Evolutionary conservation across 2,797 vertebrate genomes (phyloP), one percentile per base, ranked within the genome.

Genomic region (Gymnothorax reevesii): DNA sequence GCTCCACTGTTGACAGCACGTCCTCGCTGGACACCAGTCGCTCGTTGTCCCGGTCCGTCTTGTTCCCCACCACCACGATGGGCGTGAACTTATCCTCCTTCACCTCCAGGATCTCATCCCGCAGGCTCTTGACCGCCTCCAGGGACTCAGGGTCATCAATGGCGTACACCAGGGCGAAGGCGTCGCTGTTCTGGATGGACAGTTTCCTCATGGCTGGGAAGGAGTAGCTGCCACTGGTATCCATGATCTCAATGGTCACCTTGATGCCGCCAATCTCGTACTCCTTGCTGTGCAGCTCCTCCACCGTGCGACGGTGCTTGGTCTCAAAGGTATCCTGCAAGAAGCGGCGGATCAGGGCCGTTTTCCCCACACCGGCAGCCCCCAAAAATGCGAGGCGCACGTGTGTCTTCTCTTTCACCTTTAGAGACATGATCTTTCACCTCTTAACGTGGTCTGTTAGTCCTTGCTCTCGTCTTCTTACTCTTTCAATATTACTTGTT

Each of bases 181-280:
- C 97, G 0, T 98, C 97, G 0, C 97, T 97, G 92, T 95, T 97
- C 90, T 96, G 97, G 93, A 98, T 98, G 7, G 97, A 97, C 88
- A 98, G 96, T 90, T 97, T 97, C 86, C 97, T 95, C 97, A 98
- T 98, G 87, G 98, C 98, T 0, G 98, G 98, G 94, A 98, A 98
- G 87, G 97, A 97, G 93, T 98, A 98, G 91, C 98, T 98, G 62
- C 98, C 97, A 0, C 97, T 97, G 89, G 97, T 98, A 95, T 98
- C 98, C 92, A 98, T 93, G 92, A 98, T 97, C 91, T 98, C 97
- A 77, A 98, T 92, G 6, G 93, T 97, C 89, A 98, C 92, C 84
- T 95, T 97, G 73, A 94, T 90, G 80, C 97, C 97, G 0, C 95
- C 94, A n/a, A 97, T 95, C 91, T 97, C 95, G 0, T 97, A 98